phyloP scores from a whole-genome alignment of 2,888 invertebrate species.

The Scaptomyza polygonia region DNA sequence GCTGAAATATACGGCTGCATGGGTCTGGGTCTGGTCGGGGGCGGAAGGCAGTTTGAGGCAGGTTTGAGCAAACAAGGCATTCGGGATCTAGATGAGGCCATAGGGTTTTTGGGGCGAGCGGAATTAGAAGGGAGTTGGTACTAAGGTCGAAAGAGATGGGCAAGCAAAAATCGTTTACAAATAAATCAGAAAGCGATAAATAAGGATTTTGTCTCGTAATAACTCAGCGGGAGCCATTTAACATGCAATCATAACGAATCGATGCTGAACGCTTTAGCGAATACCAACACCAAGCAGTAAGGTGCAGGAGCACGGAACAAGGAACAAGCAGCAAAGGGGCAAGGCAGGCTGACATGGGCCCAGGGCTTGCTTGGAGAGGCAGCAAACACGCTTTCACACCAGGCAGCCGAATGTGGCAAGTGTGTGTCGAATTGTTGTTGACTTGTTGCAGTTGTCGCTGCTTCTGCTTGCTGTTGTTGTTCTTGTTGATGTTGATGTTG shows the following conservation, averaged over 20 bases:
- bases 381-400: conserved; percentile 76
- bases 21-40: background rate
- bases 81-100: conserved; percentile 47
- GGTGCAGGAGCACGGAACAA: conserved; percentile 3
- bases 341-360: background rate
- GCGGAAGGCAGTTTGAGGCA: background rate
- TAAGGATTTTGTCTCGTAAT: conserved; percentile 85
- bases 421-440: conserved; percentile 77
- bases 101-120: conserved; percentile 18
- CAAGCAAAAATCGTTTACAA: conserved; percentile 81
- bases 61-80: conserved; percentile 38
- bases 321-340: conserved; percentile 2
- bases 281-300: conserved; percentile 29
- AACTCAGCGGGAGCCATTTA: conserved; percentile 84
- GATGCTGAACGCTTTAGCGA: conserved; percentile 81
- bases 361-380: conserved; percentile 14
- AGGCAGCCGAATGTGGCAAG: conserved; percentile 66
- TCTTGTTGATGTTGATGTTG: conserved; percentile 46
- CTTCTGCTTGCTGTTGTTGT: conserved; percentile 38
- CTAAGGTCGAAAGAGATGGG: conserved; percentile 36
- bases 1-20: conserved; percentile 29
- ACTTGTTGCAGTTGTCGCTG: conserved; percentile 72
- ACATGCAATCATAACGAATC: conserved; percentile 84
- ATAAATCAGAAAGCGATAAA: conserved; percentile 85
- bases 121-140: background rate